These are phyloP conservation scores for Melanargia galathea DNA, from an alignment of 2,888 invertebrate species.

Conservation along the genomic window DNA sequence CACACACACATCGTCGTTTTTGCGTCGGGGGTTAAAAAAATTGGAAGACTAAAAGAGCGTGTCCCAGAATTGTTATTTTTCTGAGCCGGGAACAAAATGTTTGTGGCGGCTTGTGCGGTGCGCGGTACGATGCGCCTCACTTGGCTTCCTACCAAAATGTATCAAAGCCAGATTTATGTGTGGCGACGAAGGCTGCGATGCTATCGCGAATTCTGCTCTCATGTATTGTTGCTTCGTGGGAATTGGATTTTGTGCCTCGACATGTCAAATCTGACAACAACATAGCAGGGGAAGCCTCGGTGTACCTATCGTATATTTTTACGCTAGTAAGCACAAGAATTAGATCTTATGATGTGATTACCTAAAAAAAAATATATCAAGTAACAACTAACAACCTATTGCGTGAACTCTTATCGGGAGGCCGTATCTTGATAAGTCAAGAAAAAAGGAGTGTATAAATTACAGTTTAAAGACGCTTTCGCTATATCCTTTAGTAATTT, in stretches of 20 bases:
- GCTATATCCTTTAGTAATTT: not conserved
- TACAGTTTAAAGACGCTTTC: not conserved
- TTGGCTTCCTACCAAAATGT: conserved; percentile 80
- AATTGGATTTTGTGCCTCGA: conserved; percentile 59
- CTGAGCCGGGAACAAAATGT: conserved; percentile 36
- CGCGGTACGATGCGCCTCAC: conserved; percentile 42
- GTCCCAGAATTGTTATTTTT: conserved; percentile 33
- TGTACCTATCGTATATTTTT: conserved; percentile 28
- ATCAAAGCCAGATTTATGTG: conserved; percentile 80
- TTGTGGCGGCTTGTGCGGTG: conserved; percentile 30
- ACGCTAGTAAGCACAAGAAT: conserved; percentile 11
- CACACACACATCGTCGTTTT: no score
- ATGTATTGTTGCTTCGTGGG: conserved; percentile 59
- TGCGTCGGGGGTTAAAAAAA: no score
- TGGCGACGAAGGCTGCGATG: conserved; percentile 73
- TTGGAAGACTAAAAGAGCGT: not conserved
- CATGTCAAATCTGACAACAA: conserved; percentile 51
- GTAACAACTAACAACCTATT: not conserved
- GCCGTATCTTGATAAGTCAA: not conserved
- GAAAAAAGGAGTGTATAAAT: not conserved
- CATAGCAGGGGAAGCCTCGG: conserved; percentile 32
- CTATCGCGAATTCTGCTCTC: conserved; percentile 58
- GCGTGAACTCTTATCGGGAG: not conserved
- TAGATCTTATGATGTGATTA: conserved; percentile 8
- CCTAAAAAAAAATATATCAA: not conserved